Base-by-base conservation (phyloP, 2,797 vertebrate species). In the Sebastes iracundus region DNA sequence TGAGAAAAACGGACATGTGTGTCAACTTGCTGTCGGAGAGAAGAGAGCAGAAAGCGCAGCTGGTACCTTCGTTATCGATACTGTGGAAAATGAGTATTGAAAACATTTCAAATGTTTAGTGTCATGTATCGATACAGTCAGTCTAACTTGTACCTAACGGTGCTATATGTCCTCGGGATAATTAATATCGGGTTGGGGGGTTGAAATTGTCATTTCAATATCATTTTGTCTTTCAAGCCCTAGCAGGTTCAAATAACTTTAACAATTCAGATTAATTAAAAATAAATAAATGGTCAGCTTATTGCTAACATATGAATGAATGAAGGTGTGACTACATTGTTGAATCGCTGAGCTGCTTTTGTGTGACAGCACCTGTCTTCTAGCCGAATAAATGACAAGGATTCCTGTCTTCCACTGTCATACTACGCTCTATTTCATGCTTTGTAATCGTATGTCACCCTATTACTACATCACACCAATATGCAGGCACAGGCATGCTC, bases 401-500 rank as follows among this genome's bases (percentile, higher is more conserved):
- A 76, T 66, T 83, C 65, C 28, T 72, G 42, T 72, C 20, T 25
- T 16, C 18, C 8, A n/a, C 23, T 22, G 6, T 85, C 64, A 64
- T 27, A 27, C 53, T 59, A 4, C 27, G n/a, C 2, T 23, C 1
- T 67, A 32, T 67, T 76, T 73, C 52, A 59, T 67, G 25, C 16
- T 59, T 80, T 22, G 52, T 59, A 35, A 52, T 67, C 28, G 13
- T 46, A 46, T 66, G 52, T 76, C 56, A 67, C 18, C 3, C 18
- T 73, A n/a, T 81, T 84, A 76, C 82, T 64, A 72, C 79, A 69
- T 72, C 22, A 58, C 20, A 56, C 55, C 42, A 61, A 66, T 38
- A 80, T 82, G 53, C 74, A 81, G 49, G 55, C 75, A 18, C 38
- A 74, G 69, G 16, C 84, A 53, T 74, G 77, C 82, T 66, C 66